phyloP scores from a whole-genome alignment of 2,888 invertebrate species.

The Thymelicus sylvestris region DNA sequence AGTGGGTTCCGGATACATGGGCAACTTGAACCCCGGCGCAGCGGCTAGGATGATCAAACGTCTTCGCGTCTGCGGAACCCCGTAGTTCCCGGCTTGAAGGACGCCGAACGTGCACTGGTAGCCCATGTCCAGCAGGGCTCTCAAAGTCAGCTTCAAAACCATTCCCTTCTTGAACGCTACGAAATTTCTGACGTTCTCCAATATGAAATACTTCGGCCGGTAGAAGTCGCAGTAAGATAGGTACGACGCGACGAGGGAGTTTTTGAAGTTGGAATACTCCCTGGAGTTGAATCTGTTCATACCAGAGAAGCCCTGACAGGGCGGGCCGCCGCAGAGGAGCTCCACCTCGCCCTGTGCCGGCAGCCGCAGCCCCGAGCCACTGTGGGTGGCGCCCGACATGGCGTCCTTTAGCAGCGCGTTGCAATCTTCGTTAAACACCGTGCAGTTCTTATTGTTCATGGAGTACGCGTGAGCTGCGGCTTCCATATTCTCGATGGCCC shows the following conservation, averaged over 20 bases:
- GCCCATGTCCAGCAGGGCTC: constrained; percentile 92
- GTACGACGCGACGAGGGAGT: constrained; percentile 92
- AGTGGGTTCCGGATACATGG: constrained; percentile 91
- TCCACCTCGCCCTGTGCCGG: constrained; percentile 93
- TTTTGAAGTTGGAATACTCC: constrained; percentile 94
- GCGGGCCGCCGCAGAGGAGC: constrained; percentile 93
- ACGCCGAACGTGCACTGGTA: constrained; percentile 95
- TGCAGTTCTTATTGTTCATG: constrained; percentile 89
- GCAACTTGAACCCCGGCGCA: constrained; percentile 90
- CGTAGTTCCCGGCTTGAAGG: constrained; percentile 94
- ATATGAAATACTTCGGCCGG: constrained; percentile 91
- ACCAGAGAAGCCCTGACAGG: constrained; percentile 95
- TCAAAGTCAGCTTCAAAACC: constrained; percentile 91
- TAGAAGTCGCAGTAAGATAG: constrained; percentile 94
- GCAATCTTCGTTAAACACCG: constrained; percentile 93
- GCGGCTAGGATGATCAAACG: constrained; percentile 92
- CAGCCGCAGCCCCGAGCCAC: constrained; percentile 81
- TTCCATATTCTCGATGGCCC: constrained; percentile 93
- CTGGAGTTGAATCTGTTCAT: constrained; percentile 95
- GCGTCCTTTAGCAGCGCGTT: constrained; percentile 88
- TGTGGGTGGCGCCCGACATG: constrained; percentile 85
- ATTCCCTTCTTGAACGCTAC: constrained; percentile 92
- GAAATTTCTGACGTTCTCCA: constrained; percentile 95
- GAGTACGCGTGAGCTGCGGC: constrained; percentile 92
- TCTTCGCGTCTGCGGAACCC: constrained; percentile 92